Evolutionary conservation across 2,797 vertebrate genomes (phyloP), one percentile per base, ranked within the genome.

Genomic region (Rhinogobio ventralis): DNA sequence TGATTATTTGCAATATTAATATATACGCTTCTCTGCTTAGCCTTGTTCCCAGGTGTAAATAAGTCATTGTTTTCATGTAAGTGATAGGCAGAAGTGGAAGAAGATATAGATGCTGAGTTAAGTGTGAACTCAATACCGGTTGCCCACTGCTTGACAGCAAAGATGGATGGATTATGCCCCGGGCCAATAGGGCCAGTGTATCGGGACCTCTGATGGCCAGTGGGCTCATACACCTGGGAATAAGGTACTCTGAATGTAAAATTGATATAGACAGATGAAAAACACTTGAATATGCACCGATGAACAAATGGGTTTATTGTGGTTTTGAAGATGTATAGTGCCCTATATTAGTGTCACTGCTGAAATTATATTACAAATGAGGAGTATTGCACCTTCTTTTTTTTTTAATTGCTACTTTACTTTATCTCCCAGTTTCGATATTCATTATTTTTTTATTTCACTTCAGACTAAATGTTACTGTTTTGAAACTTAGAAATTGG

Each of bases 1-100:
- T 39, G 68, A 79, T 72, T 79, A 68, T 85, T 79, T 85, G 76
- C 83, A 73, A 80, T 79, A 73, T 85, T 85, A 85, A 85, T 85
- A 79, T 5, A 28, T 53, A 79, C n/a, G 45, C 55, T 79, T 49
- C 73, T 67, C 49, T 55, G 33, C 67, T 62, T 73, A 79, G 39
- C 69, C 78, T 85, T 39, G n/a, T 51, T 64, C 83, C 57, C 68
- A 49, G 68, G 55, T 45, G 76, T 79, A 85, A 85, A 85, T 53
- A 79, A 79, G 76, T 85, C 30, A 73, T 73, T 72, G 5, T 84
- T 72, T 79, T 72, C 55, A 64, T 72, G 42, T 71, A 71, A 71
- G 45, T 25, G 83, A 79, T 30, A 73, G 55, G 53, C 67, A 71
- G 74, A 84, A 30, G 28, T 33, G 19, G 51, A 46, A 46, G 53